phyloP scores from a whole-genome alignment of 2,888 invertebrate species.

The Apamea crenata region DNA sequence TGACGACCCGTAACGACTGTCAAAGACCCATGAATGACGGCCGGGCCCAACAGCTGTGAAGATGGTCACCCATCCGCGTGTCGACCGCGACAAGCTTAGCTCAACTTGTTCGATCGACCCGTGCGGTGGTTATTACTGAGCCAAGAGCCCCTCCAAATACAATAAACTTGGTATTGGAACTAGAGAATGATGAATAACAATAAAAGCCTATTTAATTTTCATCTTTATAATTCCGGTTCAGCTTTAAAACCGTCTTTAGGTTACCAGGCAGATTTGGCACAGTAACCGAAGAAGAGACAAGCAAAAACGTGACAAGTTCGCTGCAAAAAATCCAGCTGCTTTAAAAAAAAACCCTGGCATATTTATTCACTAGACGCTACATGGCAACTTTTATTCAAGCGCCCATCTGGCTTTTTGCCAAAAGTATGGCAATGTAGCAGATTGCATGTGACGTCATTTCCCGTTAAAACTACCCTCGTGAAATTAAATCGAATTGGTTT shows the following conservation, averaged over 20 bases:
- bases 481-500: conserved; percentile 57
- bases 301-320: conserved; percentile 23
- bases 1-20: too few relatives aligned
- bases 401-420: conserved; percentile 57
- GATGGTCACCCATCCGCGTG: too few relatives aligned
- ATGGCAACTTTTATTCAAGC: conserved; percentile 63
- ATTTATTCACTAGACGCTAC: conserved; percentile 56
- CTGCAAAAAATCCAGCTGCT: conserved; percentile 33
- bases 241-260: not conserved
- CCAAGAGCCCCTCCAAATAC: too few relatives aligned
- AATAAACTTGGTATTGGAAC: too few relatives aligned
- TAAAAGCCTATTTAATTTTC: too few relatives aligned
- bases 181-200: too few relatives aligned
- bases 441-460: conserved; percentile 58
- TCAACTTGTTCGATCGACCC: too few relatives aligned
- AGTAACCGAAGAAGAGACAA: conserved; percentile 1
- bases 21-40: too few relatives aligned
- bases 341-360: conserved; percentile 37
- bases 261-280: conserved; percentile 27
- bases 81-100: too few relatives aligned
- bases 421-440: conserved; percentile 57
- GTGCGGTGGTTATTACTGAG: too few relatives aligned
- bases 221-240: too few relatives aligned
- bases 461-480: conserved; percentile 45
- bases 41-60: too few relatives aligned